Conservation (phyloP, 2,888 invertebrate genomes). For the Callosobruchus maculatus region DNA sequence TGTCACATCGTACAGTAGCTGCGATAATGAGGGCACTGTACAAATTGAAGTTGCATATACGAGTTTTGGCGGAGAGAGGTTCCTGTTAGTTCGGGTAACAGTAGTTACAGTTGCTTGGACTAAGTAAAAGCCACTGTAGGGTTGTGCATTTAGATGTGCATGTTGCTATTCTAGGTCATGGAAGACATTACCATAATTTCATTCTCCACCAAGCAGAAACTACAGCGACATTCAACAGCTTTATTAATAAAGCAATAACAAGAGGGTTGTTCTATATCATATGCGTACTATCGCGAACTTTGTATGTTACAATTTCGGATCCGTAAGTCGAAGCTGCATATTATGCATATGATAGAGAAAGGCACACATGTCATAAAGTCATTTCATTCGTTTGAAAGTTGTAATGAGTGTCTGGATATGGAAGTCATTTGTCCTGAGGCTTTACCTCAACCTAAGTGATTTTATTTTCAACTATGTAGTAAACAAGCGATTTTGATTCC, state of each 20-base stretch:
- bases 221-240: neutral
- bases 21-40: neutral
- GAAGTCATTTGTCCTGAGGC: too few relatives aligned
- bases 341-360: too few relatives aligned
- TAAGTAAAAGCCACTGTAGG: neutral
- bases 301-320: too few relatives aligned
- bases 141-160: neutral
- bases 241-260: neutral
- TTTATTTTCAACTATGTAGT: too few relatives aligned
- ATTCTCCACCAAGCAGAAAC: neutral
- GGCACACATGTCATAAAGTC: too few relatives aligned
- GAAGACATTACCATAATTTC: neutral
- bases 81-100: neutral
- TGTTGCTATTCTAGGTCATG: neutral
- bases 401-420: too few relatives aligned
- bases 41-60: neutral
- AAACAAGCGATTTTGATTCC: too few relatives aligned
- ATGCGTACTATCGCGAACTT: too few relatives aligned
- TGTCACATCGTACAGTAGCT: neutral
- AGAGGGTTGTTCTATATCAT: neutral
- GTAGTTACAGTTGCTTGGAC: neutral
- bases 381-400: too few relatives aligned
- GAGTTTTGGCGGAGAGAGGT: neutral
- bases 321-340: too few relatives aligned
- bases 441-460: too few relatives aligned